Evolutionary conservation across 2,113 vertebrate species (phyloP).

Genomic region (Cichladusa arquata): DNA sequence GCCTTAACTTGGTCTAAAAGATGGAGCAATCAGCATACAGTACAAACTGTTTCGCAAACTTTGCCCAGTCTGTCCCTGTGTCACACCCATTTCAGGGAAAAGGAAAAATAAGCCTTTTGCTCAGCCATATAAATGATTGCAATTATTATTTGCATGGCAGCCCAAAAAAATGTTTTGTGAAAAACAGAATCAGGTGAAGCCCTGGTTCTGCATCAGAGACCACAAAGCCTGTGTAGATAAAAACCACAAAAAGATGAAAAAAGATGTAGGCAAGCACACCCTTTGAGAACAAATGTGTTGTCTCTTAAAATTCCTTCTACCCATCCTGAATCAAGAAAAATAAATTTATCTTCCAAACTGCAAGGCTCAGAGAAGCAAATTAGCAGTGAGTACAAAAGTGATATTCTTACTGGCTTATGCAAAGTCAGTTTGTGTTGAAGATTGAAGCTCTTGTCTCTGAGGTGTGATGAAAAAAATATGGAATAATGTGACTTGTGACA

Average conservation of each 20-base stretch:
- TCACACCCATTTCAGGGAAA: slow-evolving; percentile 26
- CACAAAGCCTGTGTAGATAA: background rate
- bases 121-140: background rate
- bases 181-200: background rate
- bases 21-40: slow-evolving; percentile 34
- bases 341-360: background rate
- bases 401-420: background rate
- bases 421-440: background rate
- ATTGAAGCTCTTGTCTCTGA: background rate
- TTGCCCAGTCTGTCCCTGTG: slow-evolving; percentile 1
- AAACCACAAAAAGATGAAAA: background rate
- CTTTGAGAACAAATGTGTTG: background rate
- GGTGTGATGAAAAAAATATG: background rate
- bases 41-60: background rate
- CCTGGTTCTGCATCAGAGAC: background rate
- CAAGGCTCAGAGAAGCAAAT: background rate
- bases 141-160: background rate
- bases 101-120: background rate
- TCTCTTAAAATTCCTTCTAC: background rate
- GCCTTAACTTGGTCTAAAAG: background rate
- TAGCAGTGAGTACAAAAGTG: background rate
- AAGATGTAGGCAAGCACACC: background rate
- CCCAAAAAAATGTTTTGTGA: background rate
- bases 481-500: background rate
- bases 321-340: background rate